Base-by-base conservation (phyloP, 2,888 invertebrate genomes). In the Eumerus sabulonum region DNA sequence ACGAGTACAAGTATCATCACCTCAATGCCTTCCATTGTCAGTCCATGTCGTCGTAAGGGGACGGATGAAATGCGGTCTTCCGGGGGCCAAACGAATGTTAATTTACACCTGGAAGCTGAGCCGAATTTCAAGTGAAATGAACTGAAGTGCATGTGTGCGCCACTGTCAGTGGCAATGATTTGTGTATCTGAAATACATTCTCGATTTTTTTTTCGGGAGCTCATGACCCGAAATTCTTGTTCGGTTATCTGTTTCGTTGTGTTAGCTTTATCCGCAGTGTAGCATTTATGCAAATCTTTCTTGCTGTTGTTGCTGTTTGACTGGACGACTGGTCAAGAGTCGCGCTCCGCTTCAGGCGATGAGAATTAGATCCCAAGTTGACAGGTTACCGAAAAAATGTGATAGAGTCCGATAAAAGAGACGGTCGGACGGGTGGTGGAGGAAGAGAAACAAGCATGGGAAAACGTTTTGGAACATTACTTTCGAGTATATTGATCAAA, bases 181-280 rank as follows among this genome's bases (percentile, higher is more conserved):
- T 56, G 50, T 47, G 57, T 47, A 47, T 66, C 51, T 56, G 72
- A 57, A 77, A 73, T 77, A 73, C 73, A 53, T 64, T 60, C 27
- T 45, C 38, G 9, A 4, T 14, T 38, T 53, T 19, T 47, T 62
- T 38, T 45, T 47, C 17, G 56, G 27, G 54, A 59, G 59, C 27
- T 45, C 63, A 59, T 77, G 73, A 73, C 77, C 68, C 79, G 79
- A 79, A 79, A 74, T 74, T 74, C 79, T 74, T 70, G 74, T 74
- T 79, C 60, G 60, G 19, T 64, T 76, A 48, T 13, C 66, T 53
- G 17, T 38, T 60, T 57, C 50, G 50, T 38, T 38, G 62, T 56
- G 66, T 27, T 27, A 27, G 27, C 7, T 27, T 27, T 7, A 27
- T 27, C 27, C 27, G 27, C 3, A 27, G 27, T 4, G 27, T 27